phyloP scores from a whole-genome alignment of 2,113 vertebrate species.

The Benitochromis conjunctus region DNA sequence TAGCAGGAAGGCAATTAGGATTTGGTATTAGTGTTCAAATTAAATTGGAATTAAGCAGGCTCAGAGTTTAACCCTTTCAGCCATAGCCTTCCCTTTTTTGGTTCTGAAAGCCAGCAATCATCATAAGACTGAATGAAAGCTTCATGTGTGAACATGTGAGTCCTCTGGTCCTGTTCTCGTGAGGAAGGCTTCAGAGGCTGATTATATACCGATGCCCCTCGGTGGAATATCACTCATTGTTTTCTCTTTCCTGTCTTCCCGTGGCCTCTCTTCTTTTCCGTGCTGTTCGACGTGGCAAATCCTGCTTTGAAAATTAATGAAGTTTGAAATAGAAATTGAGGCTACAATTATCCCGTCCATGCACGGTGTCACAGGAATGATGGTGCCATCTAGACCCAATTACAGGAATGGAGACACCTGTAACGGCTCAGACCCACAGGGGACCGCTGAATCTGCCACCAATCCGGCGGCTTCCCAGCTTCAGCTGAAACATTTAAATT shows the following conservation, averaged over 20 bases:
- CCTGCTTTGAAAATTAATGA: slow-evolving; percentile 73
- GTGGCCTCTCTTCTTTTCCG: slow-evolving; percentile 20
- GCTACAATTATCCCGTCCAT: slow-evolving; percentile 65
- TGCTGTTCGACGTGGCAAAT: slow-evolving; percentile 61
- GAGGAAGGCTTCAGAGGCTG: slow-evolving; percentile 13
- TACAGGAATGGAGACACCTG: slow-evolving; percentile 49
- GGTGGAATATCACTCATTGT: slow-evolving; percentile 33
- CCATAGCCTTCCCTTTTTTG: slow-evolving; percentile 11
- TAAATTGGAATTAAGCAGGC: slow-evolving; percentile 64
- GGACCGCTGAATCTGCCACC: not conserved
- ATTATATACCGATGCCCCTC: slow-evolving; percentile 54
- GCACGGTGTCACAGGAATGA: slow-evolving; percentile 61
- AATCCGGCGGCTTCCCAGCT: not conserved
- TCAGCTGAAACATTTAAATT: not conserved
- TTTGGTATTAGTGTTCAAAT: slow-evolving; percentile 70
- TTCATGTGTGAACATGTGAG: not conserved
- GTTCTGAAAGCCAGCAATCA: slow-evolving; percentile 14
- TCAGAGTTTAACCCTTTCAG: slow-evolving; percentile 62
- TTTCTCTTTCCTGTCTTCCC: slow-evolving; percentile 10
- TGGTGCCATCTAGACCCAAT: slow-evolving; percentile 57
- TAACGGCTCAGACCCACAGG: slow-evolving; percentile 9
- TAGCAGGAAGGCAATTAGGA: slow-evolving; percentile 69
- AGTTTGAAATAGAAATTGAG: slow-evolving; percentile 72
- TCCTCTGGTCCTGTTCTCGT: not conserved
- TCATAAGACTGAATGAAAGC: slow-evolving; percentile 28